These are phyloP conservation scores for Leucopternis melanops DNA, from an alignment of 2,113 vertebrate species.

Conservation along the genomic window DNA sequence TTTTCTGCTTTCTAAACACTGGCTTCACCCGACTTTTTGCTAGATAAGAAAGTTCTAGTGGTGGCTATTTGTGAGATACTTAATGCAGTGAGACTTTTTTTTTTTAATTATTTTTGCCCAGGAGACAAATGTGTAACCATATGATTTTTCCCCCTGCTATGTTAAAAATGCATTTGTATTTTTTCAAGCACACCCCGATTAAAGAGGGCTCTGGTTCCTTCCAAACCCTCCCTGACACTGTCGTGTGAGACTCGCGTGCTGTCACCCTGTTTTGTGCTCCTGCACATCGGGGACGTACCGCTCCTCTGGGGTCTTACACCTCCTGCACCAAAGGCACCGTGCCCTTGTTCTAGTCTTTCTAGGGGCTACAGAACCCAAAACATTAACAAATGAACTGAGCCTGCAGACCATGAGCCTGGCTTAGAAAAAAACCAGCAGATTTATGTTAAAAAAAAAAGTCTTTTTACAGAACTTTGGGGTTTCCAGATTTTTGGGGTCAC, in stretches of 20 bases:
- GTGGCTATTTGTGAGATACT: too few species aligned
- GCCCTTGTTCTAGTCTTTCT: background rate
- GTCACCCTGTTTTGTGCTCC: background rate
- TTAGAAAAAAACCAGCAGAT: background rate
- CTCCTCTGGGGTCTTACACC: background rate
- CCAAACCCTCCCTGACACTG: background rate
- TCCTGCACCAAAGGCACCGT: background rate
- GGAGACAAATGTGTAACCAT: too few species aligned
- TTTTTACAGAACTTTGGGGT: background rate
- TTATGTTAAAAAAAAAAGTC: background rate
- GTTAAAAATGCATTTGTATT: too few species aligned
- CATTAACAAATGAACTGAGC: background rate
- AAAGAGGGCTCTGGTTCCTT: too few species aligned
- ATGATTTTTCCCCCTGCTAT: too few species aligned
- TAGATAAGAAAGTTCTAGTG: too few species aligned
- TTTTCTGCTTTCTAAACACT: too few species aligned
- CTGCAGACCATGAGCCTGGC: background rate
- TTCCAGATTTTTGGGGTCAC: background rate
- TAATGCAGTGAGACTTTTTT: too few species aligned
- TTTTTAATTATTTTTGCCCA: too few species aligned
- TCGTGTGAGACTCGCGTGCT: rapidly evolving
- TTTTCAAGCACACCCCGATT: too few species aligned
- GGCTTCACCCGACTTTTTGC: too few species aligned
- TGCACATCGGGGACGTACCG: rapidly evolving
- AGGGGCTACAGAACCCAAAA: background rate